phyloP scores from a whole-genome alignment of 2,113 vertebrate species.

The Zosterops pallidus region DNA sequence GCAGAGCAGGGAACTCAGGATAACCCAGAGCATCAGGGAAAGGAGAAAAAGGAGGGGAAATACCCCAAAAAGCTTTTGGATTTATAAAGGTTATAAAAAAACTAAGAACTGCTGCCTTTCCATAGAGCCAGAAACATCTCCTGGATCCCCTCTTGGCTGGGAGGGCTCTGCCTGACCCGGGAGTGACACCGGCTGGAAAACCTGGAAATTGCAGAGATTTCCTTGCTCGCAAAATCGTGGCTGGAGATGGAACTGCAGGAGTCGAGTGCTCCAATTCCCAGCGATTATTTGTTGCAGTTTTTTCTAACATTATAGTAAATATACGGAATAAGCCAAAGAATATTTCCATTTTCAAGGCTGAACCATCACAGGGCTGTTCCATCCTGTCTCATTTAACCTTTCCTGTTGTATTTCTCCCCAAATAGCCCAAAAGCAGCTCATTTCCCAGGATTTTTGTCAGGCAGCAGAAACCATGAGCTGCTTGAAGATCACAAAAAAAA shows the following conservation, averaged over 20 bases:
- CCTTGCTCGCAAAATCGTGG: background rate
- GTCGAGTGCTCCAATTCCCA: background rate
- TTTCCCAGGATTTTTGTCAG: background rate
- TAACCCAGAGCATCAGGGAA: background rate
- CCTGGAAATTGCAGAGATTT: background rate
- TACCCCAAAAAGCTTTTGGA: fast-evolving
- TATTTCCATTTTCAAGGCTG: background rate
- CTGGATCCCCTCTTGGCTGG: fast-evolving
- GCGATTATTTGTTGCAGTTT: background rate
- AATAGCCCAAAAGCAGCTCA: background rate
- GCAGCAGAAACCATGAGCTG: background rate
- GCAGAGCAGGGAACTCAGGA: background rate
- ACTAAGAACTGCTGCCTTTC: fast-evolving
- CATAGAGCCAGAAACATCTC: fast-evolving
- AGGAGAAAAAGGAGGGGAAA: background rate
- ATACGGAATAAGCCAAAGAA: background rate
- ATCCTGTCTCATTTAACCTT: background rate
- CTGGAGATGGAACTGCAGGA: background rate
- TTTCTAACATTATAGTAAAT: background rate
- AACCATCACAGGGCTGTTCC: background rate
- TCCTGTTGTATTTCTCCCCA: background rate
- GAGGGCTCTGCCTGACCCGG: background rate
- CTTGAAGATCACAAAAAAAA: background rate
- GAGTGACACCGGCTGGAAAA: background rate
- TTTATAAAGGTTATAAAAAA: background rate